Evolutionary conservation across 2,113 vertebrate species (phyloP).

Genomic region (Leuciscus idus): DNA sequence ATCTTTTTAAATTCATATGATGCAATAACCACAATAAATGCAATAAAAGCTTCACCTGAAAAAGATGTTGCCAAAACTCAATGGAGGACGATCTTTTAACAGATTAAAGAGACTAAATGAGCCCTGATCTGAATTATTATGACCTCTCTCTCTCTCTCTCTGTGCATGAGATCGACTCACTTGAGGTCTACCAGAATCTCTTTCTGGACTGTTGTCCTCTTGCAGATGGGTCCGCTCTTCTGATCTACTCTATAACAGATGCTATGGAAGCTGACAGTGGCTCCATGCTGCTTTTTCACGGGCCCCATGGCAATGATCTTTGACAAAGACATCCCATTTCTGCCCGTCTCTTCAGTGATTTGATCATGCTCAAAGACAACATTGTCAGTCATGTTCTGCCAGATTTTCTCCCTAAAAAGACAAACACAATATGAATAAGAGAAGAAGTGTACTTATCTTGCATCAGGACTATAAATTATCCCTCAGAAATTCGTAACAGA

Average conservation of each 20-base stretch:
- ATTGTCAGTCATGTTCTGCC: constrained; percentile 60
- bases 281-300: constrained; percentile 52
- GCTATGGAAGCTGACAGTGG: constrained; percentile 78
- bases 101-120: background rate
- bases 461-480: background rate
- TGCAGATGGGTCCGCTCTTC: constrained; percentile 62
- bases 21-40: too few relatives aligned
- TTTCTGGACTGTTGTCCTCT: constrained; percentile 54
- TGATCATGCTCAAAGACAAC: constrained; percentile 64
- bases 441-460: background rate
- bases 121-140: background rate
- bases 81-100: background rate
- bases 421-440: background rate
- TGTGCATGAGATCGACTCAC: constrained; percentile 61
- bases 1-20: too few relatives aligned
- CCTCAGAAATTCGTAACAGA: background rate
- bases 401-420: background rate
- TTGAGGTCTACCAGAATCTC: constrained; percentile 75
- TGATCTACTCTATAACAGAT: constrained; percentile 73
- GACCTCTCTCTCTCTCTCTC: background rate
- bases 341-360: constrained; percentile 63
- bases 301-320: constrained; percentile 47
- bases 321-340: constrained; percentile 61
- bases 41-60: background rate
- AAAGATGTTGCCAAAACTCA: background rate